Conservation (phyloP, 2,888 invertebrate species). For the Polia nebulosa region DNA sequence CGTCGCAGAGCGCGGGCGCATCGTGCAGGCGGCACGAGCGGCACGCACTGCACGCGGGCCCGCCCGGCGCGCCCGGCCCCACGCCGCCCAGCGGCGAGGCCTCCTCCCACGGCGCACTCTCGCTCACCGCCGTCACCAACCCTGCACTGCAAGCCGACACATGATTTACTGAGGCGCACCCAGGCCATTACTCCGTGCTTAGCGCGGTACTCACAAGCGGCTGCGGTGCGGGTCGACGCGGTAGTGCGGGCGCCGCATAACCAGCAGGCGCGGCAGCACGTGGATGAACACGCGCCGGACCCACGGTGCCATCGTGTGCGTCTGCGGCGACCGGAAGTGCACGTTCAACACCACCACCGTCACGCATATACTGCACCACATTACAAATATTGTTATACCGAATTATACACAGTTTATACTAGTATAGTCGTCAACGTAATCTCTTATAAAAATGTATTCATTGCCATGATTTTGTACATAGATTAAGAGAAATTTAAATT, state of each 20-base stretch:
- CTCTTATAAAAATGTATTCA: too few species aligned
- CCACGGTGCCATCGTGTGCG: conserved; percentile 99
- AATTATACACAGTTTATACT: too few species aligned
- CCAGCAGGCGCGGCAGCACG: conserved; percentile 97
- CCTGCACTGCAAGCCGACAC: conserved; percentile 73
- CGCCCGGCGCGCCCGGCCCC: conserved; percentile 63
- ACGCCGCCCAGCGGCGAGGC: conserved; percentile 68
- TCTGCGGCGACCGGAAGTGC: conserved; percentile 99
- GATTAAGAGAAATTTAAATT: too few species aligned
- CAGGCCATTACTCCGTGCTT: too few species aligned
- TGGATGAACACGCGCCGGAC: conserved; percentile 98
- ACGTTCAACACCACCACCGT: conserved; percentile 99
- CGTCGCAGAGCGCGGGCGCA: conserved; percentile 91
- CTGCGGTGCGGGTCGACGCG: conserved; percentile 92
- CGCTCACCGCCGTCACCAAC: conserved; percentile 71
- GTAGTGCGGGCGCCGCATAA: conserved; percentile 96
- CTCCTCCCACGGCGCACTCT: conserved; percentile 71
- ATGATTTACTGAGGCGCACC: background rate
- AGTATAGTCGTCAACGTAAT: too few species aligned
- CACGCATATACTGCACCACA: conserved; percentile 94
- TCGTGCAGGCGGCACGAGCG: conserved; percentile 90
- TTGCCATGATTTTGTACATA: too few species aligned
- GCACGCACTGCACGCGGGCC: conserved; percentile 79
- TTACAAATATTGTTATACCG: background rate
- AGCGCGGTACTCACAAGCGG: conserved; percentile 81